These are phyloP conservation scores for Torymus aiolomorphi DNA, from an alignment of 2,888 invertebrate species.

Conservation along the genomic window DNA sequence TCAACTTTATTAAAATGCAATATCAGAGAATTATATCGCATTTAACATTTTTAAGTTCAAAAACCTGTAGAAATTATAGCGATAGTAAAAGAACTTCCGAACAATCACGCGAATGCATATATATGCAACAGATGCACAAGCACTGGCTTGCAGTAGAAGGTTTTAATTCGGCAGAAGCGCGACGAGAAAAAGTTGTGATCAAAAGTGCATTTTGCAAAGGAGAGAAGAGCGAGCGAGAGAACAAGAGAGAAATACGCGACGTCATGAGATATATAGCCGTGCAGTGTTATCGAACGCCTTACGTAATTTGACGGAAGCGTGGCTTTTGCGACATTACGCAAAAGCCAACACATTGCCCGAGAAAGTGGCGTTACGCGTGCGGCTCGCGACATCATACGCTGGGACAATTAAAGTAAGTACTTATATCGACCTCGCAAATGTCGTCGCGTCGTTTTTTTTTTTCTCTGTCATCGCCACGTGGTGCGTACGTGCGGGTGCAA, in stretches of 20 bases:
- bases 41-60: no score
- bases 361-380: conserved; percentile 5
- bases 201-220: neutral
- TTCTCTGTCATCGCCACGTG: no score
- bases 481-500: no score
- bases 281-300: conserved; percentile 20
- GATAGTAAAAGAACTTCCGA: no score
- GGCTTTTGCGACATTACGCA: neutral
- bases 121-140: no score
- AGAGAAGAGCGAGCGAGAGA: neutral
- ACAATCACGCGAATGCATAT: no score
- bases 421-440: neutral
- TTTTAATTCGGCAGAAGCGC: no score
- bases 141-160: no score
- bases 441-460: no score
- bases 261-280: neutral
- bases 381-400: neutral
- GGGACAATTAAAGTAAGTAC: conserved; percentile 16
- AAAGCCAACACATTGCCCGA: neutral
- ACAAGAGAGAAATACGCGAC: neutral
- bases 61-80: no score
- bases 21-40: no score
- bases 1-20: no score
- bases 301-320: conserved; percentile 19
- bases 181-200: neutral